Base-by-base conservation (phyloP, 2,113 vertebrate species). In the Hoplias malabaricus region DNA sequence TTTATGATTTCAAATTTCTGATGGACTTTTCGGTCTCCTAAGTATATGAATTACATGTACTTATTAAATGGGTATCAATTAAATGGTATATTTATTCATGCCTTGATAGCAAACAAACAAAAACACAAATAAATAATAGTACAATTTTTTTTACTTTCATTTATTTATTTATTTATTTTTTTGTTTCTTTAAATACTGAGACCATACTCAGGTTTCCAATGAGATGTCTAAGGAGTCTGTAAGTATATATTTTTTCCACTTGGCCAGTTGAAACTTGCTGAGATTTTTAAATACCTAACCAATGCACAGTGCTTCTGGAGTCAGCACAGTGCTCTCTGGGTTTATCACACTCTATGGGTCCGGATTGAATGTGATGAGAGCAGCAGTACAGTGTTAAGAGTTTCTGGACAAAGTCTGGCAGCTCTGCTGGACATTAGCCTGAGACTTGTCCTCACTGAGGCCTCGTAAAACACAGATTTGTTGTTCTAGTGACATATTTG, bases 281-380 rank as follows among this genome's bases (percentile, higher is more conserved):
- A 29, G 23, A 67, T 76, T 42, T 42, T 16, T 76, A 67, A 21
- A 66, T 13, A 10, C 46, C 21, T 21, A n/a, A 31, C 21, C 46
- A 76, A 10, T 23, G 40, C 12, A 11, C 33, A 56, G 9, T 27
- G 38, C n/a, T 25, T 29, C 61, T 67, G 36, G 25, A 68, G 74
- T 69, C 75, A 77, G 27, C 65, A 69, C 50, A 77, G 46, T 29
- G 13, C 31, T n/a, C 10, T 54, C 61, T 69, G 38, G 56, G 63
- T 57, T 76, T 59, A 77, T 69, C 53, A 69, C 63, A 11, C 40
- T 19, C 59, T 67, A 67, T 31, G 1, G 6, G 46, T 29, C 56
- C 34, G 66, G 27, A 38, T 19, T 57, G 27, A 69, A 77, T 69
- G 8, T 25, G n/a, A 77, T 68, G 38, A 75, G 59, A 27, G 42